Evolutionary conservation across 2,113 vertebrate genomes (phyloP), one percentile per base, ranked within the genome.

Genomic region (Percopsis transmontana): DNA sequence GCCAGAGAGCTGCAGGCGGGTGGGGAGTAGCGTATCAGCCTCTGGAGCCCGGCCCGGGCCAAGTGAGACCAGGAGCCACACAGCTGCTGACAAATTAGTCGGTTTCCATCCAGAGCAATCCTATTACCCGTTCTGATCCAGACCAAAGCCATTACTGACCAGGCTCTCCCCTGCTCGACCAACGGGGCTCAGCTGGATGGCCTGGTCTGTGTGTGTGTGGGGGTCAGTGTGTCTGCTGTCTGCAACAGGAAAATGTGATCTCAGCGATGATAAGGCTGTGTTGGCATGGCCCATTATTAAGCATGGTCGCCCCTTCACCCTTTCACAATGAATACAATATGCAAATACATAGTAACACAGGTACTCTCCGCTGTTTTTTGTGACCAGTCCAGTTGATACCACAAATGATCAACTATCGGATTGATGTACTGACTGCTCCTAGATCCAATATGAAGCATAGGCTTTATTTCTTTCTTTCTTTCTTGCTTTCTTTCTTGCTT

Each of bases 71-170:
- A 73, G 80, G 75, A 80, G 76, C 83, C 76, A 64, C 84, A 87
- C 84, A 91, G 86, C 85, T 83, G 80, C 83, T 82, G 84, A 90
- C 82, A 85, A 87, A 88, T 89, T 80, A 82, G 72, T 82, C 84
- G 77, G 71, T 83, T 72, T 68, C 83, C 82, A 85, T 81, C 79
- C 77, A 77, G 64, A 81, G 73, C 82, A 84, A 76, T 70, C 57
- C 54, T 77, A 73, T 79, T 73, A 81, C 67, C 58, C 51, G 58
- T 71, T 63, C 63, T 55, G 62, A 52, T 80, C 79, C 76, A 82
- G 70, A 79, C 74, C 74, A 72, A 70, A 76, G 57, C 52, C 66
- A 81, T 83, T 76, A 81, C 63, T 47, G 47, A 58, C 67, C 76
- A 68, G 74, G 58, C 60, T 64, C 55, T 72, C 58, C 61, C 1